Evolutionary conservation across 1,140 invertebrate genomes (phyloP).

Genomic region (Drosophila arizonae): DNA sequence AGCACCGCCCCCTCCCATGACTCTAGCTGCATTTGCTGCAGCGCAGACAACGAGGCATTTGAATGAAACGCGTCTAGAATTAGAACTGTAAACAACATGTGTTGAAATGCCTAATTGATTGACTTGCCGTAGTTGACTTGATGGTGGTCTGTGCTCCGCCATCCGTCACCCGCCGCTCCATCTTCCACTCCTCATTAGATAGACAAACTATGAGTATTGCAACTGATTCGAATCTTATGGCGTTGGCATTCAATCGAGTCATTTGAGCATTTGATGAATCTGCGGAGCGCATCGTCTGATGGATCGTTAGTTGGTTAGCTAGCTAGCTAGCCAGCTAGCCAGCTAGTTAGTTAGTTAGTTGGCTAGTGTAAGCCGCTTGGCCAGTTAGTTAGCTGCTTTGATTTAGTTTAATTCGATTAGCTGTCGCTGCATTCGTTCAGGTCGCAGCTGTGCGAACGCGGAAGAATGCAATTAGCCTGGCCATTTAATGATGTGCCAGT

Average conservation of each 20-base stretch:
- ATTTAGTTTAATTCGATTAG: constrained; percentile 28
- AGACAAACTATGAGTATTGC: constrained; percentile 18
- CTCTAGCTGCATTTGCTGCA: constrained; percentile 9
- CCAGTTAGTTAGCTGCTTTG: constrained; percentile 18
- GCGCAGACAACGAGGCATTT: constrained; percentile 69
- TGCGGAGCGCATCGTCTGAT: constrained; percentile 45
- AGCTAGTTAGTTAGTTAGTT: constrained; percentile 2
- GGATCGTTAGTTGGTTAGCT: constrained; percentile 43
- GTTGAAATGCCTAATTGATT: constrained; percentile 80
- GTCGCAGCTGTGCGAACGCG: constrained; percentile 39
- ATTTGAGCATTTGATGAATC: constrained; percentile 58
- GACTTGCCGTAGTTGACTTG: constrained; percentile 59
- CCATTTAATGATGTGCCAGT: constrained; percentile 59
- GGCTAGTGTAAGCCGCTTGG: constrained; percentile 4
- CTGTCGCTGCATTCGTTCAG: constrained; percentile 14
- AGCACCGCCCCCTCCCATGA: no score
- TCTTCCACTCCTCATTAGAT: not conserved
- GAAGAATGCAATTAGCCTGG: constrained; percentile 73
- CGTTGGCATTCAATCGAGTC: constrained; percentile 63
- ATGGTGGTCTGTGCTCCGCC: constrained; percentile 27
- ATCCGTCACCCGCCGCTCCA: not conserved
- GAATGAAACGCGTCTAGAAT: constrained; percentile 68
- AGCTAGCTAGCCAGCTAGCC: not conserved
- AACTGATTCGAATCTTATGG: constrained; percentile 60
- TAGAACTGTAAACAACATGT: constrained; percentile 81